Base-by-base conservation (phyloP, 2,113 vertebrate species). In the Protobothrops flavoviridis region DNA sequence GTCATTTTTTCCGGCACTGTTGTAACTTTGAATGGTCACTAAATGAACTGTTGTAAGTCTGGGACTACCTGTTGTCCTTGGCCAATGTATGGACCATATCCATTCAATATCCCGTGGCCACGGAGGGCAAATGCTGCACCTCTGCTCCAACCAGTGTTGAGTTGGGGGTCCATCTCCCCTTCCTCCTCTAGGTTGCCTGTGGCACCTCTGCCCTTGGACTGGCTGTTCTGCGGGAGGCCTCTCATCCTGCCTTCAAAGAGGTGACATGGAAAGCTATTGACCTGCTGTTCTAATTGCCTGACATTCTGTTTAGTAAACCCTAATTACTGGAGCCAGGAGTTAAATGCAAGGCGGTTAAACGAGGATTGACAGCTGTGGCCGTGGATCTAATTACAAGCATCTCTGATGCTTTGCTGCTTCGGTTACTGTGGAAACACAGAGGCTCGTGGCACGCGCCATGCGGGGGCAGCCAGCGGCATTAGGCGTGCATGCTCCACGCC, bases 241-340 rank as follows among this genome's bases (percentile, higher is more conserved):
- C 7, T 20, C 91, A 50, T 69, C 88, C 29, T 26, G 48, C 24
- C 87, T 87, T 48, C 48, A 87, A 87, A 92, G 93, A 92, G 91
- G 93, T 88, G 56, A 74, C 91, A 23, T 12, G 29, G 81, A 88
- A 92, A 91, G 89, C 91, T 39, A 81, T 92, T 94, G 93, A 94
- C 93, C 91, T 59, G 93, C 91, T 92, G 93, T 90, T 92, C 85
- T 94, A 92, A 94, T 91, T 91, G 93, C 91, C 91, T 92, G 93
- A 92, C 93, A 92, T 92, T 94, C 93, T 92, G 91, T 91, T 94
- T 94, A 92, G 93, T 92, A 94, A 94, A 94, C 91, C 93, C 93
- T 94, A 92, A 94, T 94, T 91, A 92, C 91, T 91, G 93, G 48
- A 91, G 91, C 89, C 85, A n/a, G 91, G 93, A 94, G 93, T 94